Base-by-base conservation (phyloP, 1,140 invertebrate species). In the Drosophila kikkawai region DNA sequence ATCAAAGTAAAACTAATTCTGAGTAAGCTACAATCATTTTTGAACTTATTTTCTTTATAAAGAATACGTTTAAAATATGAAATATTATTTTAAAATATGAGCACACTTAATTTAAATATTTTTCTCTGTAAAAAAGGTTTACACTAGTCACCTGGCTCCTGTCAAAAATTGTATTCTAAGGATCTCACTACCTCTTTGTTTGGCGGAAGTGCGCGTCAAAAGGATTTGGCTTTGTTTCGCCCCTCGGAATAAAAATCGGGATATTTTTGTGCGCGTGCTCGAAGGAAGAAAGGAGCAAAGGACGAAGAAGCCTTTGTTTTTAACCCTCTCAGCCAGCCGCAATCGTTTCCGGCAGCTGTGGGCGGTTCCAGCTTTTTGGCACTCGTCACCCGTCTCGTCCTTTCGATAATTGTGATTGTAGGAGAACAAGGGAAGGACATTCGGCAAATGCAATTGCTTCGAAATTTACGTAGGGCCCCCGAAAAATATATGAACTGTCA, bases 301-400 rank as follows among this genome's bases (percentile, higher is more conserved):
- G 15, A 59, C 51, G n/a, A 59, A 9, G 51, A 47, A 12, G 34
- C 69, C 51, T 75, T 67, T 87, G 44, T 80, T 22, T n/a, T 75
- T 51, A 73, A 79, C 75, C 67, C 67, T 60, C 75, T 50, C 60
- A 66, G 53, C 63, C 51, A 50, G 68, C 65, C 63, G 59, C 75
- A 70, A 58, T 32, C 75, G 69, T 57, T 88, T 91, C 90, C 90
- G 90, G 90, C 90, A 91, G 90, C 86, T 91, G 90, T 88, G 84
- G 90, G 90, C 88, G 90, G 67, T 83, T 90, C 75, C 69, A 55
- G 70, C 74, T 68, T 76, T 83, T 75, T 69, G 68, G 63, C 80
- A 80, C 83, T 83, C 65, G 63, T 69, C 70, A 50, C 41, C 32
- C 41, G 36, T 39, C 37, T 48, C 29, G 41, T 60, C 50, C 53